These are phyloP conservation scores for Rhopalosiphum padi DNA, from an alignment of 1,140 invertebrate genomes.

Conservation along the genomic window DNA sequence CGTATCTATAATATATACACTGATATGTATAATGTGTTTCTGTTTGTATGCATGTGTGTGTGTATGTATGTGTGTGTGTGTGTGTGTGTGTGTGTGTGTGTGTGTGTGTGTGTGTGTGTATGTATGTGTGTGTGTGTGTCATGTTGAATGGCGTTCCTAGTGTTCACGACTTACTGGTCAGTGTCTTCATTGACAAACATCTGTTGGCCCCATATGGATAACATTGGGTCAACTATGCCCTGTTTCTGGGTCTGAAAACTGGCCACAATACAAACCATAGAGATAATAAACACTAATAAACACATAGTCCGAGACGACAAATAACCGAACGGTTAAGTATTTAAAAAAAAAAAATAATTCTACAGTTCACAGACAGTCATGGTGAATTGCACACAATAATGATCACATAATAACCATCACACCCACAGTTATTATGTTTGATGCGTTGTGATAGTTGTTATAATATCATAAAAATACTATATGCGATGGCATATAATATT, in stretches of 20 bases:
- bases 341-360: not conserved
- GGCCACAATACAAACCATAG: conserved; percentile 61
- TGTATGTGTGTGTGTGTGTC: not conserved
- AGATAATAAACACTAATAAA: conserved; percentile 49
- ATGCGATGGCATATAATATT: not conserved
- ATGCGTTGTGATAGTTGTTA: not conserved
- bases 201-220: conserved; percentile 96
- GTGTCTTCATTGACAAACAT: conserved; percentile 95
- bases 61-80: not conserved
- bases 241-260: conserved; percentile 95
- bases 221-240: conserved; percentile 95
- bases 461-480: not conserved
- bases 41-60: conserved; percentile 6
- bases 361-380: not conserved
- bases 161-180: conserved; percentile 82
- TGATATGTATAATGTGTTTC: conserved; percentile 5
- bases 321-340: not conserved
- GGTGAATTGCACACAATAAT: not conserved
- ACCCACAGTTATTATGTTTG: not conserved
- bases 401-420: not conserved
- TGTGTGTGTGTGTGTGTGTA: no score
- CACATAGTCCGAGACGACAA: not conserved
- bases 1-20: not conserved
- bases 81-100: not conserved
- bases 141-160: conserved; percentile 44